Percentiles rank a stretch among this genome's conserved stretches.
These are phyloP conservation scores for Cheirogaleus major DNA, from an alignment of 2,797 vertebrate genomes.

Conservation along the genomic window DNA sequence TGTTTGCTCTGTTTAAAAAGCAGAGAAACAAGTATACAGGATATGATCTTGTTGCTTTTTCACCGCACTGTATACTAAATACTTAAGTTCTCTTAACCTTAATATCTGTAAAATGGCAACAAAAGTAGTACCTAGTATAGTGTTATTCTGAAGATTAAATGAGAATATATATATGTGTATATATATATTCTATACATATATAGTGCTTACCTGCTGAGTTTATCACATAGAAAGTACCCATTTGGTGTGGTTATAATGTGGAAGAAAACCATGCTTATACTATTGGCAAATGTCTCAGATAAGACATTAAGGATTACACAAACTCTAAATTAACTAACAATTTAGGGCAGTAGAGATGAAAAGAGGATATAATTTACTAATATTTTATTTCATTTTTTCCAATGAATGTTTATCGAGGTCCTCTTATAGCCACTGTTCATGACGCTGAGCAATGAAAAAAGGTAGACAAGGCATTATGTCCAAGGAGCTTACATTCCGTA, in stretches of 20 bases:
- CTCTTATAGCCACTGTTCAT: background rate
- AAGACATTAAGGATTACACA: background rate
- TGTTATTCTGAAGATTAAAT: background rate
- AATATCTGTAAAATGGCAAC: background rate
- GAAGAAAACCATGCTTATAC: background rate
- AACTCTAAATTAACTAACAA: background rate
- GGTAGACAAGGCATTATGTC: background rate
- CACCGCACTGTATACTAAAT: background rate
- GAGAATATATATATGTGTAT: no score
- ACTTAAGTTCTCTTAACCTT: background rate
- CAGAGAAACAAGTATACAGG: background rate
- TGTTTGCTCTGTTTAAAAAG: background rate
- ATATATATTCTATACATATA: no score
- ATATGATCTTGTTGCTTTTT: background rate
- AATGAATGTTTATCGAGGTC: background rate
- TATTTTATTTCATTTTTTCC: background rate
- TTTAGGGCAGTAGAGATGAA: background rate
- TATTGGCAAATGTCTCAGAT: background rate
- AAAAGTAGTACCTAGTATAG: background rate
- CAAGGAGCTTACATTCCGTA: background rate
- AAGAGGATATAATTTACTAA: background rate
- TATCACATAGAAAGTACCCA: background rate
- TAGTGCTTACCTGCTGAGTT: background rate
- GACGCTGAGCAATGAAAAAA: background rate
- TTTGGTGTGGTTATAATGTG: background rate